phyloP scores from a whole-genome alignment of 2,888 invertebrate species.

The Hirtodrosophila trivittata region DNA sequence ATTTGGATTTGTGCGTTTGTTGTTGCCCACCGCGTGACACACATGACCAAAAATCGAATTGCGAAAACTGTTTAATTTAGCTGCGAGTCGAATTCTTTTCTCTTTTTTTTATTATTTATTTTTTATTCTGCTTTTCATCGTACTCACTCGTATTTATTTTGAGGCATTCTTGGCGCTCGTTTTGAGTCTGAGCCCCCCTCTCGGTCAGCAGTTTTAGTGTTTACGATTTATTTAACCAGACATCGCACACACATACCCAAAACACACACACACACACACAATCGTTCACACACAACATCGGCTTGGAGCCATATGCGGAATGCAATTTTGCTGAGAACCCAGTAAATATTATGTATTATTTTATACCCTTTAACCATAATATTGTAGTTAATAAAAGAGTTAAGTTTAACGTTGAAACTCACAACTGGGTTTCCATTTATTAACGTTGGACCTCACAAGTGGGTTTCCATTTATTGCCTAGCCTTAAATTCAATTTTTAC shows the following conservation, averaged over 20 bases:
- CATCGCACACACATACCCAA: constrained; percentile 39
- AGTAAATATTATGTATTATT: constrained; percentile 49
- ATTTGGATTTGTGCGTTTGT: constrained; percentile 16
- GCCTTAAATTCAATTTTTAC: no score
- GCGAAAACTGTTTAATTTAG: constrained; percentile 71
- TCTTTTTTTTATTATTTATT: constrained; percentile 23
- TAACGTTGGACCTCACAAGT: no score
- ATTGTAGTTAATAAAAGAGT: no score
- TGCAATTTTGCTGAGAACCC: constrained; percentile 58
- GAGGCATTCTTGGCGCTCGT: constrained; percentile 60
- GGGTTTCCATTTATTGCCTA: background rate
- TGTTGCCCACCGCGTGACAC: constrained; percentile 54
- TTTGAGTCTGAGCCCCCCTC: constrained; percentile 36
- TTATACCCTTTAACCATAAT: background rate
- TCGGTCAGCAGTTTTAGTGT: constrained; percentile 45
- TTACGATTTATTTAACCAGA: constrained; percentile 67
- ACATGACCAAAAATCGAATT: constrained; percentile 68
- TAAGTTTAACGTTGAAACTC: no score
- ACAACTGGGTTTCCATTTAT: background rate
- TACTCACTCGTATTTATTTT: constrained; percentile 39
- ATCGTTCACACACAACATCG: constrained; percentile 7
- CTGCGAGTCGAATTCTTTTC: constrained; percentile 41
- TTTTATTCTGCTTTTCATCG: constrained; percentile 28
- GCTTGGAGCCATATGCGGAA: constrained; percentile 50
- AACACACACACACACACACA: constrained; percentile 7